phyloP scores from a whole-genome alignment of 2,113 vertebrate species.

The Malurus elegans region DNA sequence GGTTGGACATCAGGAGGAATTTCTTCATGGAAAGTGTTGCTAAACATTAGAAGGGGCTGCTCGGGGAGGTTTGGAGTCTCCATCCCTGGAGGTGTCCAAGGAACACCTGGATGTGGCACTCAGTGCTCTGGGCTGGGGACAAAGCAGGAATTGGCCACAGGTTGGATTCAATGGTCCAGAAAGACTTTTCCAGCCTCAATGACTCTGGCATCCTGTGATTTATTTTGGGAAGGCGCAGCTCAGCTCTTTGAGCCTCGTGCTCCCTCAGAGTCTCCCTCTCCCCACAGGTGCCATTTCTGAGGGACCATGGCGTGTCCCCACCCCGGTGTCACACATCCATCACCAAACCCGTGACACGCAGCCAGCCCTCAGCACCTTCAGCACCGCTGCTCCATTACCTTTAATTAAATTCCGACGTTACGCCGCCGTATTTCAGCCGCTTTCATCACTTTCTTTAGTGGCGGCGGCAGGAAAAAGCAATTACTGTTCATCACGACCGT shows the following conservation, averaged over 20 bases:
- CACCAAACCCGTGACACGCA: fast-evolving
- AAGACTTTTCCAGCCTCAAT: background rate
- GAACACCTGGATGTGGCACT: background rate
- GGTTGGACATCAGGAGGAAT: background rate
- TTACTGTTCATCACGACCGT: conserved; percentile 18
- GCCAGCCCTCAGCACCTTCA: background rate
- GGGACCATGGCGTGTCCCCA: fast-evolving
- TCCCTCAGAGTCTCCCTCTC: background rate
- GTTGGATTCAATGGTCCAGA: fast-evolving
- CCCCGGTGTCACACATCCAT: fast-evolving
- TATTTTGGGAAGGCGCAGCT: fast-evolving
- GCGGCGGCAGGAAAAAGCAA: conserved; percentile 10
- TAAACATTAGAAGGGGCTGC: background rate
- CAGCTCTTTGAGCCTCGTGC: background rate
- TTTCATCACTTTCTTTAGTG: conserved; percentile 35
- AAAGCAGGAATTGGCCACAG: fast-evolving
- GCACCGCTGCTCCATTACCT: background rate
- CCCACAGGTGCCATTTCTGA: background rate
- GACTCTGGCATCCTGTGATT: background rate
- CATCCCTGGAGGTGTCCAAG: background rate
- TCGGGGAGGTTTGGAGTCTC: background rate
- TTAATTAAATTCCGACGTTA: conserved; percentile 55
- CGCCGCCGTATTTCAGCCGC: background rate
- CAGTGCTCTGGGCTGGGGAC: background rate
- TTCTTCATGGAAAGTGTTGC: background rate